Percentiles rank a stretch among this genome's conserved stretches.
Evolutionary conservation across 2,113 vertebrate genomes (phyloP).

Genomic region (Campylorhamphus procurvoides): DNA sequence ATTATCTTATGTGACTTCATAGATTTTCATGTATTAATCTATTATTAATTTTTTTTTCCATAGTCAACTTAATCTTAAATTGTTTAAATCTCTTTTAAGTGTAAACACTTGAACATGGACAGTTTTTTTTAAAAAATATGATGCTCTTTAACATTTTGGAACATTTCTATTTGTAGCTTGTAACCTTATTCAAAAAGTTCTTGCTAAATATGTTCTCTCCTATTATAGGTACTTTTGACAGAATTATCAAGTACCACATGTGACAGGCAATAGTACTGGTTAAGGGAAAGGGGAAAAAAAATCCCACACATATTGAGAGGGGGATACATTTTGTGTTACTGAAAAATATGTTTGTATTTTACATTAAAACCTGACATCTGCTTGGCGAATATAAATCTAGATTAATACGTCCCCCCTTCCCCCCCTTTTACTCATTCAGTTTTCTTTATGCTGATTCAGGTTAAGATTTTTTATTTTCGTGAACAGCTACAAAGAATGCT

Average conservation of each 20-base stretch:
- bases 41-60: slow-evolving; percentile 83
- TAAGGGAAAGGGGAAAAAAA: slow-evolving; percentile 24
- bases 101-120: slow-evolving; percentile 77
- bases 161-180: slow-evolving; percentile 70
- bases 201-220: slow-evolving; percentile 74
- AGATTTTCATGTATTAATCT: slow-evolving; percentile 85
- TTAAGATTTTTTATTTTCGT: slow-evolving; percentile 69
- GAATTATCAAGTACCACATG: slow-evolving; percentile 74
- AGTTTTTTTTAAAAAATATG: slow-evolving; percentile 63
- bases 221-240: slow-evolving; percentile 69
- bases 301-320: slow-evolving; percentile 52
- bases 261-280: slow-evolving; percentile 68
- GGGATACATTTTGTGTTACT: slow-evolving; percentile 64
- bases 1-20: slow-evolving; percentile 86
- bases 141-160: slow-evolving; percentile 70
- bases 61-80: slow-evolving; percentile 82
- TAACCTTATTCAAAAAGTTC: slow-evolving; percentile 74
- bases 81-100: slow-evolving; percentile 82
- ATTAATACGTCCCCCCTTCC: slow-evolving; percentile 24
- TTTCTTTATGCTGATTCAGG: slow-evolving; percentile 74
- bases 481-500: slow-evolving; percentile 66
- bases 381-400: slow-evolving; percentile 70
- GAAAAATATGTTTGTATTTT: slow-evolving; percentile 69
- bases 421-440: slow-evolving; percentile 56
- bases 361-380: slow-evolving; percentile 72